These are phyloP conservation scores for Papilio helenus DNA, from an alignment of 1,140 invertebrate species.

Conservation along the genomic window DNA sequence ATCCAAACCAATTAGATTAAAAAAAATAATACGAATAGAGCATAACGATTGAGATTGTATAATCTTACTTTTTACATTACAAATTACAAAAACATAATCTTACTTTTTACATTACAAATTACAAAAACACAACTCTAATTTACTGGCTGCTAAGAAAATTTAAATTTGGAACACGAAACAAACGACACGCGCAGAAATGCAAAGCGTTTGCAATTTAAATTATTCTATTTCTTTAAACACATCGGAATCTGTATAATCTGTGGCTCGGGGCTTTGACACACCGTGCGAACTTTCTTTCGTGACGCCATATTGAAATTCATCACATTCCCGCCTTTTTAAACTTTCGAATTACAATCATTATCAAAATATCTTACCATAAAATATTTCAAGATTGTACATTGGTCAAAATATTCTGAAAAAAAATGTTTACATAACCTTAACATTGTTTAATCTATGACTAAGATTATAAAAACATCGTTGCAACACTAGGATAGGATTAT, in stretches of 20 bases:
- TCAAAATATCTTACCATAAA: slow-evolving; percentile 40
- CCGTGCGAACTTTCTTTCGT: slow-evolving; percentile 59
- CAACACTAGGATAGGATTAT: not conserved
- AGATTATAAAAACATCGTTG: no score
- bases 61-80: no score
- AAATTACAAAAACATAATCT: no score
- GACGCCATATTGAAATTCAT: slow-evolving; percentile 59
- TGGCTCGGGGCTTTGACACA: slow-evolving; percentile 51
- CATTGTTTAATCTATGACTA: no score
- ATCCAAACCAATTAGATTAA: no score
- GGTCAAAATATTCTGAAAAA: not conserved
- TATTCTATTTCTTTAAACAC: slow-evolving; percentile 37
- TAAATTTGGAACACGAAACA: not conserved
- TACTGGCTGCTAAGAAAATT: not conserved
- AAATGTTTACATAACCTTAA: not conserved
- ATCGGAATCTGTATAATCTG: slow-evolving; percentile 35
- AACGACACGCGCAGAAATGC: slow-evolving; percentile 39
- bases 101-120: not conserved
- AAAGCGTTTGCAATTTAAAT: slow-evolving; percentile 31
- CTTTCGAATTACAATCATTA: slow-evolving; percentile 48
- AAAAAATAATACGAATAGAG: no score
- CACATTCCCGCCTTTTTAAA: slow-evolving; percentile 45
- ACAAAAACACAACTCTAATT: not conserved
- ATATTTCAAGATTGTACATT: not conserved
- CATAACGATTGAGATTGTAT: not conserved